Evolutionary conservation across 2,888 invertebrate genomes (phyloP).

Genomic region (Oegoconia quadripuncta): DNA sequence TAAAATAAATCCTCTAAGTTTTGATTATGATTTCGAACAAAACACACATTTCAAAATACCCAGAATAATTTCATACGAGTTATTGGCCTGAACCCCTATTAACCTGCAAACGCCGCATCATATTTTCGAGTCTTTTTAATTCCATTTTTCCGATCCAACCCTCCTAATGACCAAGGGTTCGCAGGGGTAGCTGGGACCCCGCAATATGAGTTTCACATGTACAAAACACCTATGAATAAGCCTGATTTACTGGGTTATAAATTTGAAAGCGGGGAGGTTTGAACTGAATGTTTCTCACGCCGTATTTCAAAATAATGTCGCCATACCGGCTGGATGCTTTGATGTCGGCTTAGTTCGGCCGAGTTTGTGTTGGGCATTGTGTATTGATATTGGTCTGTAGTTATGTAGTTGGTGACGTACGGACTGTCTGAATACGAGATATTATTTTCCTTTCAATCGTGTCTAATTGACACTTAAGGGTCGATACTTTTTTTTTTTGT

Average conservation of each 20-base stretch:
- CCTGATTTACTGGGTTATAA: constrained; percentile 51
- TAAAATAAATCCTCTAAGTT: no score
- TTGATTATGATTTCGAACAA: no score
- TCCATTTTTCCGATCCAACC: constrained; percentile 14
- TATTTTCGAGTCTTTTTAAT: constrained; percentile 14
- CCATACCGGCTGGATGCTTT: constrained; percentile 31
- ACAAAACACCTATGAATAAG: constrained; percentile 51
- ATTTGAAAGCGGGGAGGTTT: constrained; percentile 41
- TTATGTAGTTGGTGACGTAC: no score
- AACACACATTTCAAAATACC: no score
- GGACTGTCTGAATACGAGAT: no score
- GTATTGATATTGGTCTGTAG: no score
- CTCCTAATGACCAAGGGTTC: constrained; percentile 26
- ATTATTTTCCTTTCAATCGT: no score
- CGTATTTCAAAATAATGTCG: constrained; percentile 52
- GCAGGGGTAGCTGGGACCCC: constrained; percentile 10
- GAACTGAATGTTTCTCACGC: constrained; percentile 44
- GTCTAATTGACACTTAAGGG: no score
- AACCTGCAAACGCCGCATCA: constrained; percentile 7
- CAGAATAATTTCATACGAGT: no score
- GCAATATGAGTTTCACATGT: constrained; percentile 37
- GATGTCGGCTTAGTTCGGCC: constrained; percentile 3
- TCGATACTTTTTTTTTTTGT: no score
- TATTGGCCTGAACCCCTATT: no score
- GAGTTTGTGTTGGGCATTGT: background rate